A percentile compares a stretch with the other conserved stretches of the same genome.
These are phyloP conservation scores for Penaeus japonicus DNA, from an alignment of 1,140 invertebrate genomes.

Conservation along the genomic window DNA sequence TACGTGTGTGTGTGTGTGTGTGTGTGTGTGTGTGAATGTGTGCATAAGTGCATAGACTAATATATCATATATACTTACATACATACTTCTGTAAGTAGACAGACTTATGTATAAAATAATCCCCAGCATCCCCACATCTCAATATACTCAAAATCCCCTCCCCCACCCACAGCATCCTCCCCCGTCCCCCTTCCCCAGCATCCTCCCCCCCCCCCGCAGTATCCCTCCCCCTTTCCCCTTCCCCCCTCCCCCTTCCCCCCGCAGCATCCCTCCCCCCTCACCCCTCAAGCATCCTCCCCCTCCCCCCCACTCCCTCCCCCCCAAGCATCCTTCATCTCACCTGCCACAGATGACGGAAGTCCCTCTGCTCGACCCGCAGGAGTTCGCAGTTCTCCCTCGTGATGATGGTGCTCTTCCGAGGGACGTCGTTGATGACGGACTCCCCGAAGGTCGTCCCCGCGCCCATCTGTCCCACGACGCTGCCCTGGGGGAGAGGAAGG, in stretches of 20 bases:
- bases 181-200: background rate
- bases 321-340: background rate
- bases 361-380: slow-evolving; percentile 46
- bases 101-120: background rate
- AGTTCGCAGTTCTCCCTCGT: slow-evolving; percentile 45
- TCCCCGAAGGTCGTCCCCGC: slow-evolving; percentile 41
- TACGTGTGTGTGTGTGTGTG: slow-evolving; percentile 7
- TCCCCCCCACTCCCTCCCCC: background rate
- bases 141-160: background rate
- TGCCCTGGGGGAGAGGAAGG: background rate
- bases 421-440: slow-evolving; percentile 34
- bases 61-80: background rate
- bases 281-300: background rate
- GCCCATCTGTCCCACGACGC: slow-evolving; percentile 28
- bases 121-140: background rate
- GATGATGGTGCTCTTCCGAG: slow-evolving; percentile 26
- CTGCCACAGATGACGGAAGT: slow-evolving; percentile 48
- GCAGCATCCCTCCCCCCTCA: background rate
- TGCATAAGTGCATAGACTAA: background rate
- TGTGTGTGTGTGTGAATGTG: slow-evolving; percentile 14
- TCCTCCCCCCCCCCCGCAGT: background rate
- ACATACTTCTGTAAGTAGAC: background rate
- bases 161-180: background rate
- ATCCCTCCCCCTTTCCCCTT: background rate
- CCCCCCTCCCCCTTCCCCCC: background rate